These are phyloP conservation scores for Nephrotoma flavescens DNA, from an alignment of 2,888 invertebrate species.

Conservation along the genomic window DNA sequence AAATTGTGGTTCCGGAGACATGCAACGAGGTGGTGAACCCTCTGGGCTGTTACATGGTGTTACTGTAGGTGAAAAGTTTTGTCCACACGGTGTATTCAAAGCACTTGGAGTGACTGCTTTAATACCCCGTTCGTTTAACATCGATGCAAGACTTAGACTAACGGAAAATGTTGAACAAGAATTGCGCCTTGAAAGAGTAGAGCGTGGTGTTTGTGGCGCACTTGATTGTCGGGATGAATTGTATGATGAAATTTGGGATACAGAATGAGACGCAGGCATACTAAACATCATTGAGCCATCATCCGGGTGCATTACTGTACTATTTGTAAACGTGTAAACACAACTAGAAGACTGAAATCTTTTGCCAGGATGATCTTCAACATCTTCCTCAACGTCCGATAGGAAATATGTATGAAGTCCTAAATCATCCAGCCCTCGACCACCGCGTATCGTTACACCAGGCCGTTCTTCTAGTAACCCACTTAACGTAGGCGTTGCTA, in stretches of 20 bases:
- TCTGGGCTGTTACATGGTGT: conserved; percentile 76
- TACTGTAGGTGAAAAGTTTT: conserved; percentile 62
- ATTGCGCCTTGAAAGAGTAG: conserved; percentile 54
- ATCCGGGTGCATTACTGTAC: conserved; percentile 80
- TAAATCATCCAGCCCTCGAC: conserved; percentile 56
- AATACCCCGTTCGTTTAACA: conserved; percentile 64
- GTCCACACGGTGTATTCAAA: conserved; percentile 45
- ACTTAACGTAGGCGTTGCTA: conserved; percentile 86
- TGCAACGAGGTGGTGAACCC: conserved; percentile 42
- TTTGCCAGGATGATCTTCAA: conserved; percentile 55
- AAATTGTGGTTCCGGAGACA: conserved; percentile 32
- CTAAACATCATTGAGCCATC: conserved; percentile 56
- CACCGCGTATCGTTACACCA: conserved; percentile 74
- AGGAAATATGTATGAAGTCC: conserved; percentile 44
- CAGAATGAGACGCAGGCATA: conserved; percentile 47
- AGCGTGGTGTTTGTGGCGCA: conserved; percentile 33
- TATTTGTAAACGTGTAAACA: conserved; percentile 73
- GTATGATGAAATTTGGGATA: conserved; percentile 51
- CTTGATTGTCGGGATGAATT: conserved; percentile 38
- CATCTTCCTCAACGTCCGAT: conserved; percentile 58
- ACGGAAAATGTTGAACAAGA: conserved; percentile 70
- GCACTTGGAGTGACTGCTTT: conserved; percentile 55
- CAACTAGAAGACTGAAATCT: conserved; percentile 62
- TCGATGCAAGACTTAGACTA: conserved; percentile 48
- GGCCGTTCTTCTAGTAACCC: conserved; percentile 82